Conservation (phyloP, 2,113 vertebrate genomes). For the Bufo gargarizans region DNA sequence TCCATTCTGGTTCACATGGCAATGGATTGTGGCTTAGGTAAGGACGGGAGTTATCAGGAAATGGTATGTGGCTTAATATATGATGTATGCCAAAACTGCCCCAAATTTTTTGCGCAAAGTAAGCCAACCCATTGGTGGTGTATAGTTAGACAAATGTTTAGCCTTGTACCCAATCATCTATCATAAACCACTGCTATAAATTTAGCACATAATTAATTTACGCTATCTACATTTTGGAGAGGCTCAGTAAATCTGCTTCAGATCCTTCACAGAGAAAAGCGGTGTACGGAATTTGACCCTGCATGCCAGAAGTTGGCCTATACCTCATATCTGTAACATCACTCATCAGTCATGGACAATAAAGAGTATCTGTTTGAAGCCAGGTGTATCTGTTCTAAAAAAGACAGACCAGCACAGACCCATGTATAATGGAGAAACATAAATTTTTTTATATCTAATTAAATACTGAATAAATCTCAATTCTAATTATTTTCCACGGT, state of each 20-base stretch:
- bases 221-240: too few species aligned
- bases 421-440: background rate
- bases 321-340: background rate
- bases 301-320: background rate
- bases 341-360: conserved; percentile 3
- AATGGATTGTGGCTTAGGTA: too few species aligned
- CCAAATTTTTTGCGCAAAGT: too few species aligned
- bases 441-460: background rate
- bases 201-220: too few species aligned
- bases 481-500: background rate
- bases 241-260: background rate
- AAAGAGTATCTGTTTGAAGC: background rate
- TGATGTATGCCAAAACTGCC: too few species aligned
- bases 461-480: background rate
- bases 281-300: background rate
- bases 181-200: too few species aligned
- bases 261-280: background rate
- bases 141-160: too few species aligned
- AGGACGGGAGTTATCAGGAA: too few species aligned
- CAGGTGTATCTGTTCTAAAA: conserved; percentile 8
- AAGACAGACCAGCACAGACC: background rate
- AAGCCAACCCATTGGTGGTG: too few species aligned
- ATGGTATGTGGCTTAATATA: too few species aligned
- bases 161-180: too few species aligned
- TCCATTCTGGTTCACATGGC: too few species aligned